These are phyloP conservation scores for Nudaria mundana DNA, from an alignment of 2,888 invertebrate species.

Conservation along the genomic window DNA sequence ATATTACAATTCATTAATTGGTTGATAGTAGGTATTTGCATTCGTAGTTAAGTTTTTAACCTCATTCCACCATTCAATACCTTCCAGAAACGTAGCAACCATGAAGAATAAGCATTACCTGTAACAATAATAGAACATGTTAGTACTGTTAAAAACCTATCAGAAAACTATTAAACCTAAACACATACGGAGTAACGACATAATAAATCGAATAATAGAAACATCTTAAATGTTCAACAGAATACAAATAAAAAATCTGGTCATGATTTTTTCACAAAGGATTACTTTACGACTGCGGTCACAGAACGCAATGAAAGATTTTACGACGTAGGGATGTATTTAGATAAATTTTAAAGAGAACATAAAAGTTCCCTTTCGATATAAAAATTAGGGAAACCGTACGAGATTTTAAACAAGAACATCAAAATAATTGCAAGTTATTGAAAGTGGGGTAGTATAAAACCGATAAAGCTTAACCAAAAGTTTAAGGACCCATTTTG, in stretches of 20 bases:
- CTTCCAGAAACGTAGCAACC: background rate
- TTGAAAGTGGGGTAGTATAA: background rate
- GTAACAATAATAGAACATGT: slow-evolving; percentile 32
- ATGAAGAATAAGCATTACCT: slow-evolving; percentile 31
- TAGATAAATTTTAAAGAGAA: slow-evolving; percentile 27
- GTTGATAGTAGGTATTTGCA: no score
- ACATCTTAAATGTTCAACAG: slow-evolving; percentile 36
- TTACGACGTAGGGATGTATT: slow-evolving; percentile 39
- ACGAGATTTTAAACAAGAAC: slow-evolving; percentile 7
- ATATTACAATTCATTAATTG: no score
- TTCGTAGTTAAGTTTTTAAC: no score
- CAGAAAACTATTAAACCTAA: slow-evolving; percentile 25
- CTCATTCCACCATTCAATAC: no score
- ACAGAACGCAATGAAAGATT: slow-evolving; percentile 46
- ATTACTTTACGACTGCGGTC: slow-evolving; percentile 42
- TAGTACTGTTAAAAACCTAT: slow-evolving; percentile 29
- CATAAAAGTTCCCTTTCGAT: slow-evolving; percentile 25
- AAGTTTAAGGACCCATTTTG: background rate
- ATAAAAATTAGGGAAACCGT: slow-evolving; percentile 27
- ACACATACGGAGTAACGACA: slow-evolving; percentile 27
- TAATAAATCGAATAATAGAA: slow-evolving; percentile 35
- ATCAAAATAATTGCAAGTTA: background rate
- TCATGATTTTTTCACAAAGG: slow-evolving; percentile 34
- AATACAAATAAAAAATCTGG: slow-evolving; percentile 36
- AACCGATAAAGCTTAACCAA: slow-evolving; percentile 3